Base-by-base conservation (phyloP, 37 sponge, comb jelly and placozoan genomes). In the Hormiphora californensis region DNA sequence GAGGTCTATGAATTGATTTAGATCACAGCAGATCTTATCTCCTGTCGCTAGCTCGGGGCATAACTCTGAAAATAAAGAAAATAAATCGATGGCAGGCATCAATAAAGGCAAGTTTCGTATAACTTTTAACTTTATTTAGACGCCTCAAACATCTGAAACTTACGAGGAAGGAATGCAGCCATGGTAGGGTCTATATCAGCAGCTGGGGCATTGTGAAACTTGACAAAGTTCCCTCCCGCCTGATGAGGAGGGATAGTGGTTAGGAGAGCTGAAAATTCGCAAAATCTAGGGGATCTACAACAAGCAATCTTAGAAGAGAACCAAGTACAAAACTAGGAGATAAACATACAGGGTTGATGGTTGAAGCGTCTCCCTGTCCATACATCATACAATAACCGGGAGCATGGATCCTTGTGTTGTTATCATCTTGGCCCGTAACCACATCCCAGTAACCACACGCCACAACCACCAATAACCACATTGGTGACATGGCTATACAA, bases 311-410 rank as follows among this genome's bases (percentile, higher is more conserved):
- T 30, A 27, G 21, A 4, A 7, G 3, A 57, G 28, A 57, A 23
- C 25, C 21, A 5, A 28, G 61, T 19, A 15, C 27, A 28, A 57
- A 49, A 9, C 9, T 17, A 49, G 15, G 12, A 49, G 15, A 9
- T 17, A 49, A 49, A 49, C 53, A 49, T 15, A 73, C 81, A 43
- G 41, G 81, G 25, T 57, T 22, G 25, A 27, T 27, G 11, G 59
- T 57, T n/a, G 81, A 73, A 17, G 46, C 17, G 46, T 73, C 81
- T 15, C 81, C 81, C 12, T 73, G 12, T 41, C 39, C 81, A 8
- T 40, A 27, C 81, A 73, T 73, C 81, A 73, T 73, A 19, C 81
- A 73, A 28, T 73, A 73, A 4, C 81, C 81, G 4, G 81, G 46
- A n/a, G n/a, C 19, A 28, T 73, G 81, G 25, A 73, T 73, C 61